Conservation (phyloP, 2,797 vertebrate species). For the Cynopterus sphinx region DNA sequence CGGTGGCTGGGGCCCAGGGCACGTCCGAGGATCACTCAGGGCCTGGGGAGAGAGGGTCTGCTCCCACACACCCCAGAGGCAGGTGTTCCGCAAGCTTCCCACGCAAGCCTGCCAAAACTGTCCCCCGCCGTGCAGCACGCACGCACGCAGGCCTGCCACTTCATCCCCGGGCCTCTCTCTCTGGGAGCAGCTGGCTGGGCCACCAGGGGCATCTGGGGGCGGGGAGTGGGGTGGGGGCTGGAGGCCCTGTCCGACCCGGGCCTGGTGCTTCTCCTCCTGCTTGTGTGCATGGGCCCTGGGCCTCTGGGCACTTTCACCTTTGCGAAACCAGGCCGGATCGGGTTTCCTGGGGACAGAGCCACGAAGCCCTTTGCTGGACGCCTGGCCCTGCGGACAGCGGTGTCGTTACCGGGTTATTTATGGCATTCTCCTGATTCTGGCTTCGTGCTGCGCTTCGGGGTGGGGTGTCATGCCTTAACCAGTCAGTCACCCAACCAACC, state of each 20-base stretch:
- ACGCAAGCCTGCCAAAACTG: conserved; percentile 23
- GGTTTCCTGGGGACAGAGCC: conserved; percentile 47
- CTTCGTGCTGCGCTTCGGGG: conserved; percentile 14
- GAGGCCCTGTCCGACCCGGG: neutral
- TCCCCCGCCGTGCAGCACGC: neutral
- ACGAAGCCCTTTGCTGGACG: neutral
- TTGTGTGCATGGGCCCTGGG: neutral
- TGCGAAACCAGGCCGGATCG: neutral
- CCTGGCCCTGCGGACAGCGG: neutral
- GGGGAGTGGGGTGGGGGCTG: neutral
- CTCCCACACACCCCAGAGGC: conserved; percentile 30
- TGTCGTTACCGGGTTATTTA: conserved; percentile 74
- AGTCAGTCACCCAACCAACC: neutral
- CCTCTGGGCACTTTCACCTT: neutral
- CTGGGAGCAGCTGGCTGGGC: conserved; percentile 49
- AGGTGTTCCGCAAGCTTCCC: conserved; percentile 64
- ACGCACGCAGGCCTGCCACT: neutral
- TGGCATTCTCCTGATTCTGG: conserved; percentile 53
- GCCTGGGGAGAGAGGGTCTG: conserved; percentile 7
- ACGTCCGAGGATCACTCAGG: conserved; percentile 62
- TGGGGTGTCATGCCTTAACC: neutral
- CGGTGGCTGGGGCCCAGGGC: conserved; percentile 64
- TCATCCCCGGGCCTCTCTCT: neutral
- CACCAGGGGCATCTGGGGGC: neutral
- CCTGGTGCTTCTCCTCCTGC: neutral